Base-by-base conservation (phyloP, 1,140 invertebrate species). In the Temnothorax nylanderi region DNA sequence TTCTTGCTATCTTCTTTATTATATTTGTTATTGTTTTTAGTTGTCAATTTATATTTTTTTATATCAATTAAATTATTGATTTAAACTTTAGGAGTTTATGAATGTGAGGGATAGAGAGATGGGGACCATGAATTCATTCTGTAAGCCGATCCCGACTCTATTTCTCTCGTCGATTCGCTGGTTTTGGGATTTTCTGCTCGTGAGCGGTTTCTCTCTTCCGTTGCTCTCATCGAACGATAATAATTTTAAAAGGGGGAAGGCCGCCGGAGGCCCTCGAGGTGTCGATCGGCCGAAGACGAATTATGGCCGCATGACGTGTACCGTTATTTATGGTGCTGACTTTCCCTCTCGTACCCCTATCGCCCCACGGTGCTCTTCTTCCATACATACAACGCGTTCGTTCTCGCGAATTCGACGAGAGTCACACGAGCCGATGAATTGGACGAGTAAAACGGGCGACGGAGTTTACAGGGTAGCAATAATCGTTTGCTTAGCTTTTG, bases 201-300 rank as follows among this genome's bases (percentile, higher is more conserved):
- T 21, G 47, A 65, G n/a, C 71, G 49, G 47, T 60, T 81, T 49
- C 72, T 75, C 72, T 18, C 71, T 81, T 71, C 34, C 65, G 64
- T 81, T 69, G 64, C 64, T 81, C 72, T 86, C 69, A 82, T 78
- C 32, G 67, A 47, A 80, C 81, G 87, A 88, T 90, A 88, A 88
- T 86, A 88, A 91, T 91, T 90, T 91, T 71, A 88, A 76, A 88
- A 82, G 65, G 65, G 81, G 56, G 51, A 60, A 64, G 62, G 51
- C 49, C 34, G 84, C 49, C 34, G 84, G 72, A 72, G 77, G 84
- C 72, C 65, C 67, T 69, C 78, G 69, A 91, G 72, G 88, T 89
- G 90, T 90, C 90, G 74, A 91, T 72, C 75, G 80, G 51, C 74
- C 88, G 88, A 92, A 92, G 91, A 93, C 90, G 89, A 92, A 93